A percentile compares a stretch with the other conserved stretches of the same genome.
phyloP scores from a whole-genome alignment of 2,888 invertebrate genomes.

The Lepidochitona cinerea region DNA sequence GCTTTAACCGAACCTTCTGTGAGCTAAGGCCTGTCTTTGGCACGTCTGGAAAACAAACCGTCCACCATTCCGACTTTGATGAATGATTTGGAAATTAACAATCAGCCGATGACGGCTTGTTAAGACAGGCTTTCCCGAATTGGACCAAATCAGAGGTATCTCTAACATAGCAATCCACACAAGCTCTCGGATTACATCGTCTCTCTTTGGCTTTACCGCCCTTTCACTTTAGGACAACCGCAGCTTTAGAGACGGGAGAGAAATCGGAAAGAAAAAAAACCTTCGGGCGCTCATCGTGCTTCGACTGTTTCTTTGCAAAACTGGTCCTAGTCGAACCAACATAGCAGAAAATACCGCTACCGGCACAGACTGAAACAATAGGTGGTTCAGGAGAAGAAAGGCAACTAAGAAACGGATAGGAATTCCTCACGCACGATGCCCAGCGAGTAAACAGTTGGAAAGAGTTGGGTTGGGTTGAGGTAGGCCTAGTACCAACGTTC shows the following conservation, averaged over 20 bases:
- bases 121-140: neutral
- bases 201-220: neutral
- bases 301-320: too few relatives aligned
- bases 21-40: neutral
- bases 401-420: neutral
- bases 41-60: neutral
- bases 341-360: neutral
- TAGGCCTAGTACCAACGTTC: neutral
- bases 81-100: neutral
- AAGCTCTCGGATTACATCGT: neutral
- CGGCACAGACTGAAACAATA: slow-evolving; percentile 2
- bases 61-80: neutral
- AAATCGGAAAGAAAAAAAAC: neutral
- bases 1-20: neutral
- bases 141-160: too few relatives aligned
- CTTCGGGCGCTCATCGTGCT: neutral
- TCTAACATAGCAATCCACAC: neutral
- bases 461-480: neutral
- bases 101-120: neutral
- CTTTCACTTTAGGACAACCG: neutral
- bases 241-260: too few relatives aligned
- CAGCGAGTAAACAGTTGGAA: neutral
- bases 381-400: neutral
- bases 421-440: neutral
- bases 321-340: too few relatives aligned